Conservation (phyloP, 1,140 invertebrate species). For the Wasmannia auropunctata region DNA sequence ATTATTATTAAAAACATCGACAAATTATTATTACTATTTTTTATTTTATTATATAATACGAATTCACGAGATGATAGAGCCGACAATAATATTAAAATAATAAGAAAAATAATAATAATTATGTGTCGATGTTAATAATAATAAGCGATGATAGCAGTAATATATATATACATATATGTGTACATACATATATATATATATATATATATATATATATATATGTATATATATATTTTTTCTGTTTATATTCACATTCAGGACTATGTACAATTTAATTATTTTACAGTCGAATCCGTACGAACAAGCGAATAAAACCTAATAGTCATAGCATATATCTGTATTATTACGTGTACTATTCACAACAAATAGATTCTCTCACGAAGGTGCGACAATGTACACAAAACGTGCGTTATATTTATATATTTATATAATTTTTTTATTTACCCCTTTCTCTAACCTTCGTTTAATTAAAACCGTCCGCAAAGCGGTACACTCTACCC, state of each 20-base stretch:
- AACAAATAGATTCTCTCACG: constrained; percentile 76
- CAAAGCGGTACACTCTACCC: constrained; percentile 34
- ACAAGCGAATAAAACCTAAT: constrained; percentile 79
- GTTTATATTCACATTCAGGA: constrained; percentile 85
- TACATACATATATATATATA: constrained; percentile 78
- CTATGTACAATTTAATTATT: constrained; percentile 84
- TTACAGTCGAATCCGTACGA: constrained; percentile 83
- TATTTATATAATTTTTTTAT: constrained; percentile 55
- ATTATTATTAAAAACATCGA: constrained; percentile 62
- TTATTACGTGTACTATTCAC: constrained; percentile 81
- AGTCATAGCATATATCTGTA: constrained; percentile 76
- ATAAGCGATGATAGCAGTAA: constrained; percentile 69
- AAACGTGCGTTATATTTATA: constrained; percentile 48
- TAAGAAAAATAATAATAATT: constrained; percentile 62
- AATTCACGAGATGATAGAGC: neutral
- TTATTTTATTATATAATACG: constrained; percentile 13
- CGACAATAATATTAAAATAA: constrained; percentile 4
- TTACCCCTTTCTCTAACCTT: neutral
- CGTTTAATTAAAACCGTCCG: constrained; percentile 24
- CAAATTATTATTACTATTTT: neutral
- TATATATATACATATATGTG: constrained; percentile 80
- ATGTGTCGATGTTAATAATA: constrained; percentile 62
- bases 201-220: constrained; percentile 77
- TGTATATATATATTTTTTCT: constrained; percentile 82
- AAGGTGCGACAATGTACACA: constrained; percentile 60